These are phyloP conservation scores for Bostrychus sinensis DNA, from an alignment of 2,113 vertebrate genomes.

Conservation along the genomic window DNA sequence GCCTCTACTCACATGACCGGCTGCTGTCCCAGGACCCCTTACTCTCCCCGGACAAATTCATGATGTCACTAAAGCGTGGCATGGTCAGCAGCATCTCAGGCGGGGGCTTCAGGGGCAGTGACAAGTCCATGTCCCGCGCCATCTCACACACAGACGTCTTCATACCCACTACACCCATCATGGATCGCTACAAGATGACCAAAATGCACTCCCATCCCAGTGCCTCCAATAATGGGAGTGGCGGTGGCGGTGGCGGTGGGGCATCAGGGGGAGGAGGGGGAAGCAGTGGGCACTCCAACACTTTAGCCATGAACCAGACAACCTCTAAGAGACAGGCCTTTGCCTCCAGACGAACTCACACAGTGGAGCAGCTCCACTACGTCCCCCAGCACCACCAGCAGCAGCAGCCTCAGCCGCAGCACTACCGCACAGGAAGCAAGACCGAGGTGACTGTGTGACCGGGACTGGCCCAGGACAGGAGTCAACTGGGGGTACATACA, in stretches of 20 bases:
- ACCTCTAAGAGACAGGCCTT: slow-evolving; percentile 95
- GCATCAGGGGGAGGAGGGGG: slow-evolving; percentile 2
- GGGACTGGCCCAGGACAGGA: background rate
- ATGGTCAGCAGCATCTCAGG: slow-evolving; percentile 72
- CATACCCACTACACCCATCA: slow-evolving; percentile 92
- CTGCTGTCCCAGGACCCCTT: slow-evolving; percentile 96
- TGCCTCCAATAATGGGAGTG: slow-evolving; percentile 89
- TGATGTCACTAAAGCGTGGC: slow-evolving; percentile 84
- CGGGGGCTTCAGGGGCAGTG: slow-evolving; percentile 82
- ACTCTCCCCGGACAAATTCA: slow-evolving; percentile 90
- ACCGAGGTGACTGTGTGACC: slow-evolving; percentile 98
- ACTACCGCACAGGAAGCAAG: slow-evolving; percentile 98
- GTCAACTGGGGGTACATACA: too few relatives aligned
- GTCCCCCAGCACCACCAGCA: slow-evolving; percentile 85
- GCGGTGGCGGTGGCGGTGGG: slow-evolving; percentile 11
- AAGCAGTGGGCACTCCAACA: slow-evolving; percentile 82
- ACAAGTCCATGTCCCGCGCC: slow-evolving; percentile 91
- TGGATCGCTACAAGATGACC: slow-evolving; percentile 98
- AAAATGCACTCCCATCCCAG: slow-evolving; percentile 99
- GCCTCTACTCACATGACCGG: slow-evolving; percentile 92
- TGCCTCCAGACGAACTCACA: slow-evolving; percentile 96
- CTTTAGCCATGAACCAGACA: slow-evolving; percentile 91
- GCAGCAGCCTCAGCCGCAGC: slow-evolving; percentile 87
- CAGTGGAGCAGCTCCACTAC: slow-evolving; percentile 96
- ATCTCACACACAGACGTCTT: slow-evolving; percentile 97